Evolutionary conservation across 2,888 invertebrate genomes (phyloP).

Genomic region (Morpho achilles): DNA sequence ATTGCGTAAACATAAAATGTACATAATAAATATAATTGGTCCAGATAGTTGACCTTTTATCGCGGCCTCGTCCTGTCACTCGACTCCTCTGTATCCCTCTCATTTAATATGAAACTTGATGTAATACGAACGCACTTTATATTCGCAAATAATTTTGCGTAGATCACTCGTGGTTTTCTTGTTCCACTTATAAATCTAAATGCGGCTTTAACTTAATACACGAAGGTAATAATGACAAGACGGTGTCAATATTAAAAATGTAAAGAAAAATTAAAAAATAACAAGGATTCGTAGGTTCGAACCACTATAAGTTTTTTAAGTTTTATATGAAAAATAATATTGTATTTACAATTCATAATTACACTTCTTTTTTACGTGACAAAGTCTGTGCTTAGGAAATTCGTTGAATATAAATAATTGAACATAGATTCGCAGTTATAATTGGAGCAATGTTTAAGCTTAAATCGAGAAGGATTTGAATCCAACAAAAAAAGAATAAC

Average conservation of each 20-base stretch:
- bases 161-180: conserved; percentile 21
- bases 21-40: conserved; percentile 3
- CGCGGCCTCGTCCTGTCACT: conserved; percentile 8
- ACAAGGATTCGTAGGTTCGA: not conserved
- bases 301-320: too few relatives aligned
- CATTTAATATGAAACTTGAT: conserved; percentile 59
- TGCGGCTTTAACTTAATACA: not conserved
- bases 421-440: too few relatives aligned
- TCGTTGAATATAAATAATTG: too few relatives aligned
- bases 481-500: too few relatives aligned
- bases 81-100: conserved; percentile 40
- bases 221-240: not conserved
- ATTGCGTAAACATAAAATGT: not conserved
- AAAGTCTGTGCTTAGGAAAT: too few relatives aligned
- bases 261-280: not conserved
- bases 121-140: conserved; percentile 40
- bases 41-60: conserved; percentile 11
- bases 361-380: too few relatives aligned
- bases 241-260: too few relatives aligned
- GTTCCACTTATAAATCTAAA: conserved; percentile 9
- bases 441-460: too few relatives aligned
- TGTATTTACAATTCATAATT: too few relatives aligned
- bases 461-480: too few relatives aligned
- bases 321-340: too few relatives aligned
- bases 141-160: conserved; percentile 27